Conservation (phyloP, 1,140 invertebrate species). For the Andricus grossulariae region DNA sequence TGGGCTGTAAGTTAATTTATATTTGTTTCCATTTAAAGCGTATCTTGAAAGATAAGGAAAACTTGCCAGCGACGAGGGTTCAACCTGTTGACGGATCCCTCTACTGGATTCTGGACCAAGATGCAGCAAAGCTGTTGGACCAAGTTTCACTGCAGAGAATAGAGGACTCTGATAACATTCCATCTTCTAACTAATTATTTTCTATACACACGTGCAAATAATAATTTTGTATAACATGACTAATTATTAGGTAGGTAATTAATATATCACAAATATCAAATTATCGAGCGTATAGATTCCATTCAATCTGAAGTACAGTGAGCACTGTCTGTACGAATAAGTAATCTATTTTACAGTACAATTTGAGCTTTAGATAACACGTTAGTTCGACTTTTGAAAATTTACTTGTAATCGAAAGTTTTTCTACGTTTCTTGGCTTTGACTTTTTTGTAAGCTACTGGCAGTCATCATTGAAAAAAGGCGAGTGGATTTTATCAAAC, state of each 20-base stretch:
- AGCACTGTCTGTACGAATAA: neutral
- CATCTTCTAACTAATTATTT: constrained; percentile 14
- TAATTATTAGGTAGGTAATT: constrained; percentile 3
- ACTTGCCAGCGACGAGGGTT: constrained; percentile 84
- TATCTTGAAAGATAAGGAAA: constrained; percentile 83
- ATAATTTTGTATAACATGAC: constrained; percentile 23
- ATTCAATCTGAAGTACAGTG: neutral
- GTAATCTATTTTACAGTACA: constrained; percentile 23
- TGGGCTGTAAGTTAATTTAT: too few relatives aligned
- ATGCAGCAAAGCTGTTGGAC: constrained; percentile 76
- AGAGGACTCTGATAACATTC: constrained; percentile 16
- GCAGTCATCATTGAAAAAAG: constrained; percentile 9
- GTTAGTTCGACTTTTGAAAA: neutral
- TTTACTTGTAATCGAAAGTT: neutral
- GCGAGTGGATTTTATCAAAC: constrained; percentile 20
- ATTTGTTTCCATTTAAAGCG: constrained; percentile 76
- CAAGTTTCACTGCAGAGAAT: constrained; percentile 11
- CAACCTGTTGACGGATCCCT: constrained; percentile 82
- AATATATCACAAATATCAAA: constrained; percentile 3
- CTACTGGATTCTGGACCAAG: constrained; percentile 88
- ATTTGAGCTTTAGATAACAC: constrained; percentile 24
- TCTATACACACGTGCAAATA: constrained; percentile 26
- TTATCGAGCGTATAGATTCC: constrained; percentile 5
- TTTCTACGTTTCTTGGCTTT: neutral
- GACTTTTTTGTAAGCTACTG: neutral